Evolutionary conservation across 92 coral and sea anemone genomes (phyloP), one percentile per base, ranked within the genome.

Genomic region (Isaurus tuberculatus): DNA sequence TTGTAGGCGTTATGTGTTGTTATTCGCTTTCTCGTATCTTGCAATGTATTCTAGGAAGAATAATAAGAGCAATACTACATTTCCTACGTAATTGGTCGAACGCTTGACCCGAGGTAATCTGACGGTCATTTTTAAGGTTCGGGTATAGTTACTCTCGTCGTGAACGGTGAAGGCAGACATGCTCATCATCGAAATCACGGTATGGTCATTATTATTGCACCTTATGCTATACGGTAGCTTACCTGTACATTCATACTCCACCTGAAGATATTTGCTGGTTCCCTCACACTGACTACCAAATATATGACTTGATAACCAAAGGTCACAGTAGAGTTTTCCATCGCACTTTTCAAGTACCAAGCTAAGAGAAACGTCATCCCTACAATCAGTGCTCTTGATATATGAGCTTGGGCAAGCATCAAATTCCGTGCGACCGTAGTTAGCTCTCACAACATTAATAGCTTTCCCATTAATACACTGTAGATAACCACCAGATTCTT

Each of bases 391-490:
- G 10, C 23, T 28, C 16, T 4, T 8, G 1, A 53, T 34, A 13
- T 2, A 2, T 6, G 44, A n/a, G 42, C 8, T 0, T 16, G 65
- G 43, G 53, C 80, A 74, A 2, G 32, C 67, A 23, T 53, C n/a
- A 2, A 30, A 19, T 11, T 74, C 80, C 31, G 80, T 51, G 20
- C 80, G 80, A n/a, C 80, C 80, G 48, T 28, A 74, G 48, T 74
- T 74, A 0, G 80, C 80, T 9, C 25, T 32, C 17, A 74, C 17
- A 36, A 74, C 66, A 16, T 53, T 53, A 6, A 74, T 74, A 4
- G 80, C 80, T 74, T 74, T 74, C 5, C 80, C 80, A 20, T 51
- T 74, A n/a, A 26, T 28, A 15, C 80, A 74, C 44, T 74, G 44
- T 13, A 74, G 40, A 32, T 51, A 74, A 16, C 29, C 65, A 11